Conservation (phyloP, 2,113 vertebrate genomes). For the Acanthochromis polyacanthus region DNA sequence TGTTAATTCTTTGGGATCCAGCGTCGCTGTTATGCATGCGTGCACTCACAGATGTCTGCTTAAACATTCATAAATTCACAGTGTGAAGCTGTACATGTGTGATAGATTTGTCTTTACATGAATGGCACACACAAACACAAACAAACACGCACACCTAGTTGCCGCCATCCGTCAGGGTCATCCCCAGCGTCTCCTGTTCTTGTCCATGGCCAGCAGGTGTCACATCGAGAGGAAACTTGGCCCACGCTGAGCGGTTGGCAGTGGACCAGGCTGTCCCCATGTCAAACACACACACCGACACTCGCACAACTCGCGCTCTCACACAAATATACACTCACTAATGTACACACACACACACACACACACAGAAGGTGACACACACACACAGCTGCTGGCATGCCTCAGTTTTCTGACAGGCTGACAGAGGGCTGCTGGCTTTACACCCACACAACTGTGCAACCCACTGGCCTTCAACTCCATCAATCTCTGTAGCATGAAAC, state of each 20-base stretch:
- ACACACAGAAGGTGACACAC: constrained; percentile 8
- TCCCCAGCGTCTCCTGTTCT: constrained; percentile 62
- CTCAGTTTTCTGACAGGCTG: constrained; percentile 76
- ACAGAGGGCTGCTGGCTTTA: constrained; percentile 76
- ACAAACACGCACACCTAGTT: constrained; percentile 37
- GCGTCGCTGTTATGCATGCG: constrained; percentile 33
- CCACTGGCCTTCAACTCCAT: constrained; percentile 68
- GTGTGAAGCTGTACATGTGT: constrained; percentile 60
- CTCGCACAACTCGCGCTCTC: constrained; percentile 24
- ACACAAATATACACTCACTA: constrained; percentile 48
- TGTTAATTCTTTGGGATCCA: constrained; percentile 48
- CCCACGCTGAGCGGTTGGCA: constrained; percentile 64
- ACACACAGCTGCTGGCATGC: constrained; percentile 69
- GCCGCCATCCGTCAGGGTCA: constrained; percentile 56
- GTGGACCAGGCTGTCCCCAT: constrained; percentile 57
- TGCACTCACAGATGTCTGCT: constrained; percentile 54
- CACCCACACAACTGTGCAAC: constrained; percentile 63
- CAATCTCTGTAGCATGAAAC: constrained; percentile 67
- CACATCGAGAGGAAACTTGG: constrained; percentile 73
- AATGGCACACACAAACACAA: constrained; percentile 38
- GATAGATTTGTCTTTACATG: constrained; percentile 75
- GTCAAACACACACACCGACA: constrained; percentile 54
- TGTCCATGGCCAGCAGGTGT: constrained; percentile 79
- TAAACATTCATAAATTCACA: constrained; percentile 62
- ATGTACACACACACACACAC: constrained; percentile 39